phyloP scores from a whole-genome alignment of 2,888 invertebrate genomes.

The Geophilus truncorum region DNA sequence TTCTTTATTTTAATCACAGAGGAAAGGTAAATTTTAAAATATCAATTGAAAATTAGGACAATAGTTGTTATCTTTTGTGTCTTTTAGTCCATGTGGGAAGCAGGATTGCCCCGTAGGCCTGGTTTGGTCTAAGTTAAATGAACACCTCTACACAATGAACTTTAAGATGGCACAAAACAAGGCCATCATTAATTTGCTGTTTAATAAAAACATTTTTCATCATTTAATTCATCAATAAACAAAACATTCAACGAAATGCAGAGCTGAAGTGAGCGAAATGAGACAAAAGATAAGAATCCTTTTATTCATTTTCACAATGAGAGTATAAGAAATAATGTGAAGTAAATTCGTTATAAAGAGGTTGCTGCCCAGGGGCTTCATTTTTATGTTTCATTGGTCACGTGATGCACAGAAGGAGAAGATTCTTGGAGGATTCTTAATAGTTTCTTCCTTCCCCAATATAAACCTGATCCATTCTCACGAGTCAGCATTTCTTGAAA shows the following conservation, averaged over 20 bases:
- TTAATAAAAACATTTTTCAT: not conserved
- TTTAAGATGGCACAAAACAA: not conserved
- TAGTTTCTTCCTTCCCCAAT: not conserved
- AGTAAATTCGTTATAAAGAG: not conserved
- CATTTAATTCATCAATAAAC: not conserved
- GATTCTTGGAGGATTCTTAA: not conserved
- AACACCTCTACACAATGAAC: not conserved
- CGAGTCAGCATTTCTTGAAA: not conserved
- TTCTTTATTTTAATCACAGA: not conserved
- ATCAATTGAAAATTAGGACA: not conserved
- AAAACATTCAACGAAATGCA: not conserved
- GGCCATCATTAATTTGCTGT: not conserved
- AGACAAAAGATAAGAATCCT: not conserved
- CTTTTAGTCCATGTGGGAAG: not conserved
- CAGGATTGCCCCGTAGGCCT: not conserved
- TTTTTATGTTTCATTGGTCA: not conserved
- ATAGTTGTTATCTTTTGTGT: not conserved
- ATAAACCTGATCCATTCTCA: not conserved
- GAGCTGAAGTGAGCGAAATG: not conserved
- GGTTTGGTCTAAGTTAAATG: not conserved
- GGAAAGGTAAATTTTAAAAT: not conserved
- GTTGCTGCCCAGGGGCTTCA: not conserved
- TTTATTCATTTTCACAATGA: not conserved
- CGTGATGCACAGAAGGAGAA: not conserved
- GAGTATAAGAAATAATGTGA: not conserved